Evolutionary conservation across 2,888 invertebrate genomes (phyloP), one percentile per base, ranked within the genome.

Genomic region (Agonopterix alstromeriana): DNA sequence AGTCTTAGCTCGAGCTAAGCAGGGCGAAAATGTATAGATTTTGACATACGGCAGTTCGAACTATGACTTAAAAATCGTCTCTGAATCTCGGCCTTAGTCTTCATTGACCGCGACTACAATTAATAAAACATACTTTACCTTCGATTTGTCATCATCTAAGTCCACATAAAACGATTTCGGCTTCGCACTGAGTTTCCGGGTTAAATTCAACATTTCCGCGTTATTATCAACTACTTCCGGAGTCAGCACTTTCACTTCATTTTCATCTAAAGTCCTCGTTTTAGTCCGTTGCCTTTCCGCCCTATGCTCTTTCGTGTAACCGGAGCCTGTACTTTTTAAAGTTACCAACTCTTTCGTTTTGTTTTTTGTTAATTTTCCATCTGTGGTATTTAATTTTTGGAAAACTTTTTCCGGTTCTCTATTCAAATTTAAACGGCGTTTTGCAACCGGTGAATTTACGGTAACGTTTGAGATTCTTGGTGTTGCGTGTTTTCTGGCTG

Each of bases 101-200:
- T 14, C 14, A 14, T 1, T 36, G 1, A 36, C 3, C 3, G 9
- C 3, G 36, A 36, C 8, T 8, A 36, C 8, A 36, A 36, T 1
- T n/a, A 10, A 36, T 36, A 36, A 41, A 11, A 41, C 41, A 41
- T 43, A n/a, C 1, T 52, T 57, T 48, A 72, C 70, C 60, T 60
- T 65, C 10, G 54, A 44, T 53, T 70, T 62, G 3, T 61, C 64
- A 4, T 62, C 64, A 17, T 80, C 77, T 9, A 88, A 60, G 17
- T 78, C 79, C 0, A 89, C 66, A 57, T 65, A 89, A 66, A 82
- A 89, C 0, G 82, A 74, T 54, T 88, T 87, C 0, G 88, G 81
- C 11, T 82, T 73, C 1, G 85, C 87, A 0, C 49, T 61, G 1
- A 88, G 54, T 42, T 69, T 75, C 3, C 61, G 57, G 0, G 77